These are phyloP conservation scores for Pantherophis vulpinus DNA, from an alignment of 2,797 vertebrate species.

Conservation along the genomic window DNA sequence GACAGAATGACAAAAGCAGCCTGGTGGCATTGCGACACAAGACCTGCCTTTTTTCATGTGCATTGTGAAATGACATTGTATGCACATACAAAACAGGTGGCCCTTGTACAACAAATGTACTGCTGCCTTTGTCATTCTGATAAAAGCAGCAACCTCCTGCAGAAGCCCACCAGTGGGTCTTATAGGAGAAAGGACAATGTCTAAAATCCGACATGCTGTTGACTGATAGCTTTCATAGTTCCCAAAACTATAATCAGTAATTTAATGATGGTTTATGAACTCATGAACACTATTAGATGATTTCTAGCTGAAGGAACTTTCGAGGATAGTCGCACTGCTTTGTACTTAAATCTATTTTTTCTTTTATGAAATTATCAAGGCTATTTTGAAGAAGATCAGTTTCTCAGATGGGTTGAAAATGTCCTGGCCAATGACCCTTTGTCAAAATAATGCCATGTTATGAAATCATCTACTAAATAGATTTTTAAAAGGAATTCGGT, in stretches of 20 bases:
- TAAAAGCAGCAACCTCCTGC: not conserved
- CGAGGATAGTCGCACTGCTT: not conserved
- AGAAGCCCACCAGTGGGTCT: not conserved
- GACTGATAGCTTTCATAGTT: not conserved
- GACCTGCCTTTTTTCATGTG: not conserved
- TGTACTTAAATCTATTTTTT: not conserved
- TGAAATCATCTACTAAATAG: not conserved
- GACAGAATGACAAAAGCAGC: not conserved
- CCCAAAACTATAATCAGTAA: not conserved
- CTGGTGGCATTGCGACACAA: not conserved
- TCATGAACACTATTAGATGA: not conserved
- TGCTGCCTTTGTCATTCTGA: not conserved
- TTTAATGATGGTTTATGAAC: not conserved
- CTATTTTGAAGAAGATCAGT: not conserved
- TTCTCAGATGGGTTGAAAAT: not conserved
- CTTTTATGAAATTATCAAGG: not conserved
- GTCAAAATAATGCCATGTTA: not conserved
- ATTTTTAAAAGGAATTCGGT: not conserved
- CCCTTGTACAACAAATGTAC: not conserved
- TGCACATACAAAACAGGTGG: not conserved
- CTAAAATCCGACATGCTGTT: not conserved
- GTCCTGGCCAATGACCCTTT: not conserved
- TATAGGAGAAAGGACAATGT: not conserved
- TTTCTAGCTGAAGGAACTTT: not conserved
- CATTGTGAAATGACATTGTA: not conserved